Percentiles rank a stretch among this genome's conserved stretches.
phyloP scores from a whole-genome alignment of 2,797 vertebrate species.

The Protonibea diacanthus region DNA sequence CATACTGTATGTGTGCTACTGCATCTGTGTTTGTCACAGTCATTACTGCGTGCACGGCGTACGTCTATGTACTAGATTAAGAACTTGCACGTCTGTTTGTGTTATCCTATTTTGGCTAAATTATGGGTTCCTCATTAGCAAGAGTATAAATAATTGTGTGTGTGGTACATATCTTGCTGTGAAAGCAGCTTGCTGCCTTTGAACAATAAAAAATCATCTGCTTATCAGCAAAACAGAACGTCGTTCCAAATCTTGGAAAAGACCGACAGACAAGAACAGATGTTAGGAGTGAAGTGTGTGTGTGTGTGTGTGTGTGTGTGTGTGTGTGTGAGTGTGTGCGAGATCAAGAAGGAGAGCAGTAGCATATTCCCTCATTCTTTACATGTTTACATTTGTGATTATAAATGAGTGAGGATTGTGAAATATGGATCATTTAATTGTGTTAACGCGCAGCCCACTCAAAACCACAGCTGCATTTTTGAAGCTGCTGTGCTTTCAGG shows the following conservation, averaged over 20 bases:
- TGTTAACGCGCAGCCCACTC: slow-evolving; percentile 59
- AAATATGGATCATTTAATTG: slow-evolving; percentile 64
- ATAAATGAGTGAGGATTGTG: slow-evolving; percentile 68
- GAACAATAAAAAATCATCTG: slow-evolving; percentile 74
- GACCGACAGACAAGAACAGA: slow-evolving; percentile 66
- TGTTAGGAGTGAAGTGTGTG: slow-evolving; percentile 55
- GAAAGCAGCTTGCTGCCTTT: slow-evolving; percentile 73
- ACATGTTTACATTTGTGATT: slow-evolving; percentile 71
- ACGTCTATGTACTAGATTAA: background rate
- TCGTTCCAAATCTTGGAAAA: slow-evolving; percentile 48
- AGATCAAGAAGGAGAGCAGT: slow-evolving; percentile 11
- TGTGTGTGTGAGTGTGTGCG: slow-evolving; percentile 12
- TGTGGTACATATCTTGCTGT: slow-evolving; percentile 65
- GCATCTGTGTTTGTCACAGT: slow-evolving; percentile 27
- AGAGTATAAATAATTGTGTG: slow-evolving; percentile 71
- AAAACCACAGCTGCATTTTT: slow-evolving; percentile 52
- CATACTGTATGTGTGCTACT: slow-evolving; percentile 9
- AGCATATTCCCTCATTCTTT: slow-evolving; percentile 46
- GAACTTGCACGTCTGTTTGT: slow-evolving; percentile 32
- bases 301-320: slow-evolving; percentile 14
- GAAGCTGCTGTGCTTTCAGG: slow-evolving; percentile 30
- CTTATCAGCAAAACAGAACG: slow-evolving; percentile 68
- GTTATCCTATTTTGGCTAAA: slow-evolving; percentile 60
- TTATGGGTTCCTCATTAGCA: slow-evolving; percentile 71
- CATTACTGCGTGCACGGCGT: slow-evolving; percentile 18